phyloP scores from a whole-genome alignment of 1,140 invertebrate species.

The Wiebesia pumilae region DNA sequence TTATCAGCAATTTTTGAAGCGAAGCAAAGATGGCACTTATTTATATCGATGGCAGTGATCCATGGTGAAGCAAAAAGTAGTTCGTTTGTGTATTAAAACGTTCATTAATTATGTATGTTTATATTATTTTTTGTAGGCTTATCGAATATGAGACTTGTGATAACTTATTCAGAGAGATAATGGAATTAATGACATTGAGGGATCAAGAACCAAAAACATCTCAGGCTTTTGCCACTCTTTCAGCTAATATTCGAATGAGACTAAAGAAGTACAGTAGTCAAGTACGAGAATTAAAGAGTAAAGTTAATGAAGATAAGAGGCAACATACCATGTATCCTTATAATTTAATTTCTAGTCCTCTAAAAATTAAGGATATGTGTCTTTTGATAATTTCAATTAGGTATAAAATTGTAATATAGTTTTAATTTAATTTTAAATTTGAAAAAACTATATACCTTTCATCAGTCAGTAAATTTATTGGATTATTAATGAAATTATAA shows the following conservation, averaged over 20 bases:
- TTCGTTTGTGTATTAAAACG: background rate
- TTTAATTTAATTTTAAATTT: too few relatives aligned
- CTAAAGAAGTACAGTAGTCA: conserved; percentile 80
- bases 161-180: conserved; percentile 79
- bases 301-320: conserved; percentile 74
- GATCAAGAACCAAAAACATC: conserved; percentile 75
- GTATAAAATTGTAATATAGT: background rate
- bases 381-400: too few relatives aligned
- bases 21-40: conserved; percentile 67
- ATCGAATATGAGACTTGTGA: conserved; percentile 81
- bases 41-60: conserved; percentile 70
- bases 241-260: conserved; percentile 77
- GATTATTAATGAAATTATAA: too few relatives aligned
- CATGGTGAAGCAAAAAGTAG: conserved; percentile 63
- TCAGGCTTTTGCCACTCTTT: conserved; percentile 76
- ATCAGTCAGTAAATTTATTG: too few relatives aligned
- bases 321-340: conserved; percentile 76
- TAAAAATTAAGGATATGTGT: too few relatives aligned
- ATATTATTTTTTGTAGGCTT: conserved; percentile 73
- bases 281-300: conserved; percentile 77
- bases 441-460: too few relatives aligned
- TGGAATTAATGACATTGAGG: conserved; percentile 77
- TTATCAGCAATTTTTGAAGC: background rate
- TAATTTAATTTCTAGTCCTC: background rate
- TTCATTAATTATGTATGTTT: conserved; percentile 4